Evolutionary conservation across 2,888 invertebrate genomes (phyloP).

Genomic region (Caenorhabditis sp.): DNA sequence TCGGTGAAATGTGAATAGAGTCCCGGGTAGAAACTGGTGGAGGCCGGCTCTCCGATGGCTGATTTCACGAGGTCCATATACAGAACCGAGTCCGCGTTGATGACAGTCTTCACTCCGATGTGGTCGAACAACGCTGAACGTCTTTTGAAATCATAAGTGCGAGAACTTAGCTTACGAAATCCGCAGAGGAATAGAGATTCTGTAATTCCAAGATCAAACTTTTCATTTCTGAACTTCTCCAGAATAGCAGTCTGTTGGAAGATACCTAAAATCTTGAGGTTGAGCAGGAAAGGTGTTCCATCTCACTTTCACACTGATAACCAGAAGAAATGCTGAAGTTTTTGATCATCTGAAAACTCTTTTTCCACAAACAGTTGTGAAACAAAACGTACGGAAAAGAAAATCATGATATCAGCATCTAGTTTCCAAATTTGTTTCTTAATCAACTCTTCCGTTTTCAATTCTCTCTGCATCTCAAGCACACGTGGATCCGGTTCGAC

Average conservation of each 20-base stretch:
- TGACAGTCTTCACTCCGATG: constrained; percentile 37
- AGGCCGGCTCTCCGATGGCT: constrained; percentile 44
- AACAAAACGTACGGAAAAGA: constrained; percentile 13
- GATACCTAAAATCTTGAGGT: constrained; percentile 35
- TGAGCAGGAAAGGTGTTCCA: no score
- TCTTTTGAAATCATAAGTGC: neutral
- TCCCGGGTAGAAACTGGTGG: constrained; percentile 44
- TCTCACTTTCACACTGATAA: constrained; percentile 34
- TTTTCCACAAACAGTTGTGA: no score
- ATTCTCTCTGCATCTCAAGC: constrained; percentile 19
- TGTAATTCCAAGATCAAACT: constrained; percentile 50
- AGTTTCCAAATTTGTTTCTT: constrained; percentile 41
- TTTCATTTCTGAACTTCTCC: constrained; percentile 27
- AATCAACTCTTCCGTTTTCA: constrained; percentile 18
- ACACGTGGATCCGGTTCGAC: constrained; percentile 34
- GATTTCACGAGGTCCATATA: constrained; percentile 35
- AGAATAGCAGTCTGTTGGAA: constrained; percentile 31
- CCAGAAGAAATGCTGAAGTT: constrained; percentile 37
- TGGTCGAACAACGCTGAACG: constrained; percentile 47
- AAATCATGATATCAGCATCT: constrained; percentile 32
- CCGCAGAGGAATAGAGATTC: constrained; percentile 46
- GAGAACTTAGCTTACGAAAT: constrained; percentile 27
- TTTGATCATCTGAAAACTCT: constrained; percentile 32
- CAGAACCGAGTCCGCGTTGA: constrained; percentile 41
- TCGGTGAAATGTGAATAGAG: constrained; percentile 17